These are phyloP conservation scores for Ochropacha duplaris DNA, from an alignment of 2,888 invertebrate species.

Conservation along the genomic window DNA sequence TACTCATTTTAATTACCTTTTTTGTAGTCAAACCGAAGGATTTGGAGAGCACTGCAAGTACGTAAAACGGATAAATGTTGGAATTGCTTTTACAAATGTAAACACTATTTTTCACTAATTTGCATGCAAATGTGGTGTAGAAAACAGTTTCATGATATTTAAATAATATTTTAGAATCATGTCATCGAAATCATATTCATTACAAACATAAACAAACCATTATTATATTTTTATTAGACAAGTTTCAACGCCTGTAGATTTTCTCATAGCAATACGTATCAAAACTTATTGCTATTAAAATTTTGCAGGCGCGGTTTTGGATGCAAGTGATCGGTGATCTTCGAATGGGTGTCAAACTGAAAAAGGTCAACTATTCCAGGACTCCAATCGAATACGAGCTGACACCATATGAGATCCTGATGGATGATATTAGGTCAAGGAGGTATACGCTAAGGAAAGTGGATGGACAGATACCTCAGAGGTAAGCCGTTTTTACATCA, in stretches of 20 bases:
- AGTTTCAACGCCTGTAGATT: slow-evolving; percentile 33
- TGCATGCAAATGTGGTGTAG: neutral
- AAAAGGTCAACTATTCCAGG: slow-evolving; percentile 90
- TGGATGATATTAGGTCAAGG: slow-evolving; percentile 96
- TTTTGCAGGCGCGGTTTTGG: slow-evolving; percentile 94
- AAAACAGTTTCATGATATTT: neutral
- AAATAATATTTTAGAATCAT: neutral
- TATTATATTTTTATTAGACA: no score
- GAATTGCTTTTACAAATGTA: slow-evolving; percentile 3
- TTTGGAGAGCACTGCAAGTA: slow-evolving; percentile 91
- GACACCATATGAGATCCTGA: slow-evolving; percentile 97
- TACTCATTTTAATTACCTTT: slow-evolving; percentile 4
- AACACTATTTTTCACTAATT: neutral
- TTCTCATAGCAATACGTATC: slow-evolving; percentile 39
- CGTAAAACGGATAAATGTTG: slow-evolving; percentile 58
- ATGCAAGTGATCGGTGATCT: slow-evolving; percentile 97
- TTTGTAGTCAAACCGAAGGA: slow-evolving; percentile 87
- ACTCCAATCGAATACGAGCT: slow-evolving; percentile 95
- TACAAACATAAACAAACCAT: no score
- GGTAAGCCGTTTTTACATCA: slow-evolving; percentile 53
- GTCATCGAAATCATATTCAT: neutral
- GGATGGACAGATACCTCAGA: slow-evolving; percentile 89
- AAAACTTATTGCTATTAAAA: slow-evolving; percentile 27
- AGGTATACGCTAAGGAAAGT: slow-evolving; percentile 95
- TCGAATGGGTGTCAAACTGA: slow-evolving; percentile 95